These are phyloP conservation scores for Nomada fucata DNA, from an alignment of 2,888 invertebrate genomes.

Conservation along the genomic window DNA sequence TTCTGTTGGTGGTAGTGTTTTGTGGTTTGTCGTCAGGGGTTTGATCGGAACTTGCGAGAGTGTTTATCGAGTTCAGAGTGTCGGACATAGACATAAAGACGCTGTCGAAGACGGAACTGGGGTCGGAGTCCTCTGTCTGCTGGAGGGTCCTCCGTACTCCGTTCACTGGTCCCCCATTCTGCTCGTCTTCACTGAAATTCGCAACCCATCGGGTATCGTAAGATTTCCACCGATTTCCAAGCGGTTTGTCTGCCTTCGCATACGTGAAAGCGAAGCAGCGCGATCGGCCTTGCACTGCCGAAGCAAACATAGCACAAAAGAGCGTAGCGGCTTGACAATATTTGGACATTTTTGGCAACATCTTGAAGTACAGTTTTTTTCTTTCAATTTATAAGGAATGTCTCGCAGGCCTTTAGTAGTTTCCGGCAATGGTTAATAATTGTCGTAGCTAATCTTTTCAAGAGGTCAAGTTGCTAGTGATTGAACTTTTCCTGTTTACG, in stretches of 20 bases:
- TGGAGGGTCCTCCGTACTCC: constrained; percentile 78
- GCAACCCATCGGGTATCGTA: constrained; percentile 56
- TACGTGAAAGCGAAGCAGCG: constrained; percentile 60
- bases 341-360: background rate
- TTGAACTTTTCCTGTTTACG: no score
- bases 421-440: no score
- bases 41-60: constrained; percentile 83
- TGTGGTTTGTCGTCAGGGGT: constrained; percentile 83
- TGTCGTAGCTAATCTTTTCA: no score
- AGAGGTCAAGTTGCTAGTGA: no score
- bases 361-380: background rate
- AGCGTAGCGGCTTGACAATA: background rate
- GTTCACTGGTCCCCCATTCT: constrained; percentile 75
- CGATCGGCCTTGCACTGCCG: constrained; percentile 36
- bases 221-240: constrained; percentile 34
- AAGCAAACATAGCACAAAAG: constrained; percentile 25
- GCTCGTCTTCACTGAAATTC: constrained; percentile 81
- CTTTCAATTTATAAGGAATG: background rate
- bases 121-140: constrained; percentile 81
- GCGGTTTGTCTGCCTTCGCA: constrained; percentile 37
- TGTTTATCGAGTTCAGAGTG: constrained; percentile 84
- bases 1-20: constrained; percentile 81
- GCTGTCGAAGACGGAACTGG: constrained; percentile 83
- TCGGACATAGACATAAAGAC: constrained; percentile 84
- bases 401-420: no score